These are phyloP conservation scores for Paragorgia papillata DNA, from an alignment of 92 coral and sea anemone genomes.

Conservation along the genomic window DNA sequence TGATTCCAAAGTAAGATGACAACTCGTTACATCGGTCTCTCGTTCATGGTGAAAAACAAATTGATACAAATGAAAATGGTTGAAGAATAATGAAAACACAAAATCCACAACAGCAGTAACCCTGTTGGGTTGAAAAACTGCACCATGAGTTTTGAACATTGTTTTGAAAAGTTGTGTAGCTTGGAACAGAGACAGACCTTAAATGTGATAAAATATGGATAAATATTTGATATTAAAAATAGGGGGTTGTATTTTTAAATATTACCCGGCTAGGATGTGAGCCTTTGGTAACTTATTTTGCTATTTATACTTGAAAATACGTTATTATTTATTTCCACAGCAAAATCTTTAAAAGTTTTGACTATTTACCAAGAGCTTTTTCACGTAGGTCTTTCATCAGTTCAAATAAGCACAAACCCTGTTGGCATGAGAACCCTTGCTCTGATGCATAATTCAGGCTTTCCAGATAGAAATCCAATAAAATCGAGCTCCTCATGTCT, in stretches of 20 bases:
- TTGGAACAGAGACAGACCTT: slow-evolving; percentile 26
- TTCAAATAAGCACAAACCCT: slow-evolving; percentile 23
- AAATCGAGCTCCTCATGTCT: slow-evolving; percentile 15
- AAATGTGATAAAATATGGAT: background rate
- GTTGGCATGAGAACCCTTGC: slow-evolving; percentile 44
- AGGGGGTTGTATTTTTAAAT: no score
- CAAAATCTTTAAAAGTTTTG: no score
- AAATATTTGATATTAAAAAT: background rate
- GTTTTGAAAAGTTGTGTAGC: slow-evolving; percentile 32
- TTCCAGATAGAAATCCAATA: slow-evolving; percentile 29
- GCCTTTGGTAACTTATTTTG: no score
- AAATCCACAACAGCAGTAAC: slow-evolving; percentile 24
- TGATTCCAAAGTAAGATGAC: slow-evolving; percentile 1
- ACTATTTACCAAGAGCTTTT: slow-evolving; percentile 23
- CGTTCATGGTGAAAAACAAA: slow-evolving; percentile 24
- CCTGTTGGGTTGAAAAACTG: slow-evolving; percentile 15
- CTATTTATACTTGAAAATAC: no score
- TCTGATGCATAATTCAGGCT: slow-evolving; percentile 26
- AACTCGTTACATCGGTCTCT: background rate
- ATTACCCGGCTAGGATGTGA: no score
- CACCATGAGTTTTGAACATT: background rate
- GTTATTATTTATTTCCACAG: no score
- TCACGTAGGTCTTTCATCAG: slow-evolving; percentile 37
- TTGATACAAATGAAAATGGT: slow-evolving; percentile 43
- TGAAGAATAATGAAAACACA: slow-evolving; percentile 37